A percentile compares a stretch with the other conserved stretches of the same genome.
These are phyloP conservation scores for Merluccius polli DNA, from an alignment of 2,797 vertebrate species.

Conservation along the genomic window DNA sequence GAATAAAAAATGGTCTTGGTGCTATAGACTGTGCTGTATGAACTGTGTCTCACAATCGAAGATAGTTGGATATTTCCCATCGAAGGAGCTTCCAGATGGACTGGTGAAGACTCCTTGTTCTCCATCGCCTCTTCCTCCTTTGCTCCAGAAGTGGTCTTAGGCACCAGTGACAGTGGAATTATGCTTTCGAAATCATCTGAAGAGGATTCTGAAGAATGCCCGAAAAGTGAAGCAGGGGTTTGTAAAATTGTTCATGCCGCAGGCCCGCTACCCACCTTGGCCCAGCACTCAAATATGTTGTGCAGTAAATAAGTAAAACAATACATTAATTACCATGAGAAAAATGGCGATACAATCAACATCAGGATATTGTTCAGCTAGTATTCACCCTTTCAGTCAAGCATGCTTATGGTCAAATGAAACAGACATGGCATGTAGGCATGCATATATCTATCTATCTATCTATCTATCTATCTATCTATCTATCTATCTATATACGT, in stretches of 20 bases:
- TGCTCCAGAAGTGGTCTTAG: slow-evolving; percentile 22
- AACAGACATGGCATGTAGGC: not conserved
- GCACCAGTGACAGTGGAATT: slow-evolving; percentile 26
- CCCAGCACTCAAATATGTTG: not conserved
- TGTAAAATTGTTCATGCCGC: not conserved
- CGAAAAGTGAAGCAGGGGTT: not conserved
- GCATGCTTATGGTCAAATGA: not conserved
- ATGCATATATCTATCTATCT: no score
- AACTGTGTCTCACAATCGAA: slow-evolving; percentile 18
- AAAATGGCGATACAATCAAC: not conserved
- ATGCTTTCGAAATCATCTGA: slow-evolving; percentile 4
- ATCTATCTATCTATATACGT: no score
- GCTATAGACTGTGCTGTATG: not conserved
- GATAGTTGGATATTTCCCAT: not conserved
- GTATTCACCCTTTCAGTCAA: no score
- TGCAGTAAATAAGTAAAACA: not conserved
- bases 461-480: no score
- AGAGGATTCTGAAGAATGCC: slow-evolving; percentile 45
- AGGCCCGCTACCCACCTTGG: not conserved
- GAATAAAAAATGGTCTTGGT: not conserved
- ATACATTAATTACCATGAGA: not conserved
- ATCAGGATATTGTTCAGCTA: no score
- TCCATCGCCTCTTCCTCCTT: slow-evolving; percentile 3
- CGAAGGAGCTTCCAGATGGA: not conserved
- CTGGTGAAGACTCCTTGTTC: not conserved